Evolutionary conservation across 1,140 invertebrate genomes (phyloP), one percentile per base, ranked within the genome.

Genomic region (Charaxes varanes): DNA sequence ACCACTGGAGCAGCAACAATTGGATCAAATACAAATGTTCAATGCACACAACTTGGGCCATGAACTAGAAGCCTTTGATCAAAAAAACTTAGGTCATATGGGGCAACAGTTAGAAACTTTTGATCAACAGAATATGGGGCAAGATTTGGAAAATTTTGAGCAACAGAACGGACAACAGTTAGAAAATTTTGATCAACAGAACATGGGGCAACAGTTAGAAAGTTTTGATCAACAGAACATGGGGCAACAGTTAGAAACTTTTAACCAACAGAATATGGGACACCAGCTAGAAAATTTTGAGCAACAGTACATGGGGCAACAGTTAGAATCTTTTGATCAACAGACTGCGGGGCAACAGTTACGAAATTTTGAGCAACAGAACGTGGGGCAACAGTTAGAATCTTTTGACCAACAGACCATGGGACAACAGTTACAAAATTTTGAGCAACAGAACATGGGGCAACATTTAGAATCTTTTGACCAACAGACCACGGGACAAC

Each of bases 11-110:
- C 36, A 38, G 18, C 24, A 38, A 18, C 19, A 33, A 19, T 10
- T n/a, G 8, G 18, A 22, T 11, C 2, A 22, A 2, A 22, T 22
- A n/a, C n/a, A n/a, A n/a, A n/a, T n/a, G n/a, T 22, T 22, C 2
- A 14, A 35, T n/a, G 13, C 6, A 3, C 28, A 31, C 2, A 16
- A 28, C 6, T 12, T 26, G 10, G 7, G 6, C 8, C 18, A 34
- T 19, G 7, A 26, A 35, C 6, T 41, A 21, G 35, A 37, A 11
- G 26, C 51, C 15, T 26, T 41, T 15, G 24, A 34, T 5, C 42
- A 57, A 49, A 48, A 53, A 38, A 48, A 53, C 37, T 36, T 53
- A 33, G 55, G 63, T 14, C 41, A 54, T 36, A 32, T 41, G n/a
- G 27, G 36, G 6, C 41, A 52, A 43, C 32, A 53, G 27, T 41